phyloP scores from a whole-genome alignment of 2,797 vertebrate genomes.

The Botia kubotai region DNA sequence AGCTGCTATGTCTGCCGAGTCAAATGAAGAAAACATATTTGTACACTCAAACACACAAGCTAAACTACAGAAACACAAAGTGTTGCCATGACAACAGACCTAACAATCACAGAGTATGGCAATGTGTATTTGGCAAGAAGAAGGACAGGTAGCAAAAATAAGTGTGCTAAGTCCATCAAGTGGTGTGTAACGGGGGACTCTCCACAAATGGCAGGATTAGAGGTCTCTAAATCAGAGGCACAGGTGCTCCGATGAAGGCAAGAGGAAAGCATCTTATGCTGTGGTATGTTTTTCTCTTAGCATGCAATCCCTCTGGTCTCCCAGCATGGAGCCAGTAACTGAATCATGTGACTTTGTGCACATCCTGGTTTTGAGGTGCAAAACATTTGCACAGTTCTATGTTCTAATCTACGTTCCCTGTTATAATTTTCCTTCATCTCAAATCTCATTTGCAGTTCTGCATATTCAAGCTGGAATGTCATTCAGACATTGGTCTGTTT shows the following conservation, averaged over 20 bases:
- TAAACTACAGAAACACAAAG: slow-evolving; percentile 40
- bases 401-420: not conserved
- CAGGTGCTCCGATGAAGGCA: slow-evolving; percentile 40
- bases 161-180: slow-evolving; percentile 29
- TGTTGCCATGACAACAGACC: slow-evolving; percentile 44
- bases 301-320: slow-evolving; percentile 29
- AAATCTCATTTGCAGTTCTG: not conserved
- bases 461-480: not conserved
- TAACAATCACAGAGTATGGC: slow-evolving; percentile 39
- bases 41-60: slow-evolving; percentile 27
- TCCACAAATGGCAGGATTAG: slow-evolving; percentile 42
- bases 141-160: slow-evolving; percentile 41
- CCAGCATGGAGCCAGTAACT: slow-evolving; percentile 17
- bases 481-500: not conserved
- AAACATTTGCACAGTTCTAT: slow-evolving; percentile 20
- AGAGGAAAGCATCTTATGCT: slow-evolving; percentile 5
- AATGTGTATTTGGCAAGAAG: slow-evolving; percentile 21
- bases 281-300: slow-evolving; percentile 34
- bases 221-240: slow-evolving; percentile 42
- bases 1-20: slow-evolving; percentile 38
- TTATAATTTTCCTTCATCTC: too few species aligned
- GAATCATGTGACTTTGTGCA: slow-evolving; percentile 25
- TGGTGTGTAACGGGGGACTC: slow-evolving; percentile 11
- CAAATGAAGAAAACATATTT: slow-evolving; percentile 70
- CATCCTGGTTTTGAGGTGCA: slow-evolving; percentile 38